phyloP scores from a whole-genome alignment of 1,140 invertebrate species.

The Zaprionus capensis region DNA sequence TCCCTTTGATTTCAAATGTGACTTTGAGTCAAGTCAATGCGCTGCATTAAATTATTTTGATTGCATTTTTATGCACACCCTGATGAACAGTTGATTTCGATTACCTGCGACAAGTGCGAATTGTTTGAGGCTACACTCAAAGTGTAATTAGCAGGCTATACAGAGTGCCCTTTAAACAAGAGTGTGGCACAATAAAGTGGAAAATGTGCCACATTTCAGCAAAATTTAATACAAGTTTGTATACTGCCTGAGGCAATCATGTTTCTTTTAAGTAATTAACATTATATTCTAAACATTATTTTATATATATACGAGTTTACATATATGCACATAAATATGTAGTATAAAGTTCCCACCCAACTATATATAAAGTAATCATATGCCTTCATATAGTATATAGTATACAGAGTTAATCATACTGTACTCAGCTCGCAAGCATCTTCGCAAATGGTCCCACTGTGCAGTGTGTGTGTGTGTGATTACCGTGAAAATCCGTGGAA shows the following conservation, averaged over 20 bases:
- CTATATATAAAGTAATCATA: too few species aligned
- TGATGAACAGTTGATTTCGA: conserved; percentile 1
- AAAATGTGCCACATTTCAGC: neutral
- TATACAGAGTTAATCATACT: too few species aligned
- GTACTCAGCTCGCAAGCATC: neutral
- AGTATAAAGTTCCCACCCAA: too few species aligned
- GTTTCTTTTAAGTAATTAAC: too few species aligned
- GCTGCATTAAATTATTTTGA: conserved; percentile 21
- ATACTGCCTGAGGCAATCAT: too few species aligned
- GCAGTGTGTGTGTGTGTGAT: neutral
- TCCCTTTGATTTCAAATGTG: conserved; percentile 13
- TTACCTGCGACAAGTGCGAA: neutral
- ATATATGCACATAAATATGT: too few species aligned
- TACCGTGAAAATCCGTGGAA: neutral
- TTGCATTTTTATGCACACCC: conserved; percentile 15
- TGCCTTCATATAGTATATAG: too few species aligned
- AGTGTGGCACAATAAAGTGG: neutral
- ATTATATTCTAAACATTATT: too few species aligned
- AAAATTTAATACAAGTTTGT: too few species aligned
- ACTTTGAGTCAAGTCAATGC: neutral
- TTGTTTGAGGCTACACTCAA: neutral
- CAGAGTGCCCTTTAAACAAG: neutral
- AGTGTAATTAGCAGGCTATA: neutral
- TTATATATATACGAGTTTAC: too few species aligned
- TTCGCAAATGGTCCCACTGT: neutral